A percentile compares a stretch with the other conserved stretches of the same genome.
Conservation (phyloP, 1,140 invertebrate species). For the Procambarus virginalis region DNA sequence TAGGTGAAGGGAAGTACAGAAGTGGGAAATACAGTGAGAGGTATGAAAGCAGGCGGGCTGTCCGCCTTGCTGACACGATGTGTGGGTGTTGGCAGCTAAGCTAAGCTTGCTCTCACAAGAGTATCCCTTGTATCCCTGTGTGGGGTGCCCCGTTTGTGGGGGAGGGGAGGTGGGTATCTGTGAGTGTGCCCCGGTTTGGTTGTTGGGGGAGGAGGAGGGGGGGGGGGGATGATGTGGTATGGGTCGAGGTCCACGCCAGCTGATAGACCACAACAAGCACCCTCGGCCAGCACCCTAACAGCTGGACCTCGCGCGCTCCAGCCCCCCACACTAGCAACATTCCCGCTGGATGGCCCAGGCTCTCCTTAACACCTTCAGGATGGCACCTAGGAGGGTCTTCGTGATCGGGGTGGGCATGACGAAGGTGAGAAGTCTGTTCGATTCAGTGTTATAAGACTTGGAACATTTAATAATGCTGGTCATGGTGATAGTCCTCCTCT, state of each 20-base stretch:
- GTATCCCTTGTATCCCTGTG: neutral
- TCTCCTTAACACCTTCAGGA: neutral
- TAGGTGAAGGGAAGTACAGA: no score
- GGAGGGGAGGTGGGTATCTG: neutral
- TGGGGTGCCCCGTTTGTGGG: neutral
- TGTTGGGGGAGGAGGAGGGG: neutral
- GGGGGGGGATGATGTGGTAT: neutral
- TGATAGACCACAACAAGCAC: slow-evolving; percentile 12
- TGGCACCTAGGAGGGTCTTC: slow-evolving; percentile 80
- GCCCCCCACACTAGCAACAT: no score
- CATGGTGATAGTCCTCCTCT: no score
- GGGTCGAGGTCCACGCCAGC: neutral
- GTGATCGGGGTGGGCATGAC: slow-evolving; percentile 99
- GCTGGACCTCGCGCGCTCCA: no score
- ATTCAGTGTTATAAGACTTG: no score
- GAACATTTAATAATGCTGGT: no score
- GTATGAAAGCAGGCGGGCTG: no score
- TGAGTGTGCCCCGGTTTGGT: neutral
- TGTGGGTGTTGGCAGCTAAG: neutral
- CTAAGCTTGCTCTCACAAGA: neutral
- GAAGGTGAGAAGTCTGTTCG: slow-evolving; percentile 77
- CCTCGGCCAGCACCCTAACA: neutral
- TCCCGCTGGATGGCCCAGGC: no score
- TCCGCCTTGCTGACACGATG: no score
- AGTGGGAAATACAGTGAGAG: no score